Evolutionary conservation across 2,797 vertebrate species (phyloP).

Genomic region (Urosaurus nigricauda): DNA sequence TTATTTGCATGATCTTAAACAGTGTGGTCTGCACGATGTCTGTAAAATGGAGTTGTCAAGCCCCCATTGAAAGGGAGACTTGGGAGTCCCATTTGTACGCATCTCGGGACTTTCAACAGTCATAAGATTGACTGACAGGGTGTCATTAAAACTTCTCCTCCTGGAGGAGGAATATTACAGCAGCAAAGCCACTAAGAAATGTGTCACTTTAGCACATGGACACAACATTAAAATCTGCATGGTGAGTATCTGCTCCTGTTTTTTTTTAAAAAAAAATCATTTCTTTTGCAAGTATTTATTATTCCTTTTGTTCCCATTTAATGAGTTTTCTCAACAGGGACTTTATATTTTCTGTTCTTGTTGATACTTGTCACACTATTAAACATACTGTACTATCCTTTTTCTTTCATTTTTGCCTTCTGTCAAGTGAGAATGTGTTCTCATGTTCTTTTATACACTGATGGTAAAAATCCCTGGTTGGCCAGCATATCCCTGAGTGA

Average conservation of each 20-base stretch:
- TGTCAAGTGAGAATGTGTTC: neutral
- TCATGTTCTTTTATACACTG: neutral
- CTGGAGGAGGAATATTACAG: constrained; percentile 51
- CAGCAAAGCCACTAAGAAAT: constrained; percentile 29
- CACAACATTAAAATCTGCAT: constrained; percentile 33
- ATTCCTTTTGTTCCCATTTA: constrained; percentile 25
- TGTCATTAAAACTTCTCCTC: constrained; percentile 60
- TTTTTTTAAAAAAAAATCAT: neutral
- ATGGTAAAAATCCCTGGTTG: neutral
- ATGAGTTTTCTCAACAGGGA: constrained; percentile 29
- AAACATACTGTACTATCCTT: constrained; percentile 8
- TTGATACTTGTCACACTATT: constrained; percentile 41
- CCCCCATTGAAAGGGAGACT: constrained; percentile 51
- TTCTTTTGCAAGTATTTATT: neutral
- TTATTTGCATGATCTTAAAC: constrained; percentile 55
- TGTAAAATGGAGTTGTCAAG: constrained; percentile 55
- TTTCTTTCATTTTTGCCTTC: neutral
- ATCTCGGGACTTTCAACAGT: constrained; percentile 61
- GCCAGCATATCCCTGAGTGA: neutral
- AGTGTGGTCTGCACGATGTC: constrained; percentile 37
- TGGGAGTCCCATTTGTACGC: constrained; percentile 17
- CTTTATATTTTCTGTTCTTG: constrained; percentile 44
- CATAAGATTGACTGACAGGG: constrained; percentile 40
- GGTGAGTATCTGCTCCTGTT: neutral
- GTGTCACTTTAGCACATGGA: constrained; percentile 52